Base-by-base conservation (phyloP, 2,113 vertebrate genomes). In the Piaya cayana region DNA sequence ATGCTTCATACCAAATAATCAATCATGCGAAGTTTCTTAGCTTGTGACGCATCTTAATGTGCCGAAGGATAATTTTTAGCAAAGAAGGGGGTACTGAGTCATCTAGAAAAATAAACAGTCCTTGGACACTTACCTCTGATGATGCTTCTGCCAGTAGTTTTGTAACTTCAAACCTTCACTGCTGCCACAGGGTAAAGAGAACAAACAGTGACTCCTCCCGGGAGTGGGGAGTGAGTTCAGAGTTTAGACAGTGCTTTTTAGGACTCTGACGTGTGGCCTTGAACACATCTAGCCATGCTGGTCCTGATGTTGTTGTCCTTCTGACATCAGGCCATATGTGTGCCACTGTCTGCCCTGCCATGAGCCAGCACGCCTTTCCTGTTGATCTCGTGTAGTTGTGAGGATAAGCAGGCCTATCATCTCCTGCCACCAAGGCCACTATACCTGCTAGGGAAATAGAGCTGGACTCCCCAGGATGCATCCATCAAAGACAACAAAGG, bases 41-140 rank as follows among this genome's bases (percentile, higher is more conserved):
- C 76, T 67, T 83, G n/a, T 97, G 95, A 95, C 92, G 67, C 94
- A 86, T 92, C 43, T 59, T 94, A 88, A 84, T n/a, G 30, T 65
- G 49, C 76, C 1, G 5, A 84, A 69, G 60, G 91, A n/a, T 67
- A 84, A 68, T 93, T 90, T 72, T 77, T 83, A 84, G 83, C 47
- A 86, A 59, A 71, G 72, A 86, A 90, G 56, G 32, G 62, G 56
- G 5, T 71, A 83, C 52, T 97, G 96, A 97, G 60, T 96, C 95
- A 97, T 95, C 82, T 83, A 80, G 88, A 94, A 88, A 95, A 93
- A 88, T 93, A 97, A 97, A 96, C 86, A 96, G 47, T 86, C 72
- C 53, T 84, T 92, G 55, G 77, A 77, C 72, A 67, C 77, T 83
- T 83, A 56, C 62, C 3, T 6, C 32, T 80, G 59, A 77, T 90